Conservation (phyloP, 2,888 invertebrate species). For the Tetrapedia diversipes region DNA sequence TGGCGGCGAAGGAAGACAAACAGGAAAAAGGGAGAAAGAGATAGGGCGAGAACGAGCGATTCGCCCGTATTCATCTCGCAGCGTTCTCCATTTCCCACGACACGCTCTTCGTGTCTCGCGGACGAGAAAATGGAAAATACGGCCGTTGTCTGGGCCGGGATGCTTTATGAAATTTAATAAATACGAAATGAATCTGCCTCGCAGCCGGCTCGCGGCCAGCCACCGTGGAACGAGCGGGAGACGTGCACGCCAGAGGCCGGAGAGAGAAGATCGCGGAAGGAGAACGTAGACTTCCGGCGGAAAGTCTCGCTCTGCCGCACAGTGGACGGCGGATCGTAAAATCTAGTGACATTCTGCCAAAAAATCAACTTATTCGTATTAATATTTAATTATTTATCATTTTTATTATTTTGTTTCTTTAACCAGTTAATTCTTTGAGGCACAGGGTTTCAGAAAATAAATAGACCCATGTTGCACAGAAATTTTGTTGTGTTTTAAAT, state of each 20-base stretch:
- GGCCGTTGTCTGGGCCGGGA: constrained; percentile 71
- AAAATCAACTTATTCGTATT: too few relatives aligned
- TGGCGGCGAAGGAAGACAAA: constrained; percentile 3
- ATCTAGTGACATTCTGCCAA: too few relatives aligned
- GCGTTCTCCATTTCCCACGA: constrained; percentile 71
- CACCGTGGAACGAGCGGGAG: constrained; percentile 8
- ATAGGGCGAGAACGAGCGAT: not conserved
- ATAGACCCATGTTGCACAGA: too few relatives aligned
- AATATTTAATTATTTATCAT: too few relatives aligned
- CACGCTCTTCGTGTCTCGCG: constrained; percentile 50
- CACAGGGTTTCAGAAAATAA: too few relatives aligned
- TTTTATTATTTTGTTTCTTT: too few relatives aligned
- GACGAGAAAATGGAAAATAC: constrained; percentile 81
- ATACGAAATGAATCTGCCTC: constrained; percentile 79
- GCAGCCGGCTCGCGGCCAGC: constrained; percentile 35
- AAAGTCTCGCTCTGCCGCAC: constrained; percentile 48
- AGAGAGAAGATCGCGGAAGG: constrained; percentile 25
- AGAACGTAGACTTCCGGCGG: constrained; percentile 18
- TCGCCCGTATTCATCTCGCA: constrained; percentile 70
- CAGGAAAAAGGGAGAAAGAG: not conserved
- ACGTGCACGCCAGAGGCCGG: not conserved
- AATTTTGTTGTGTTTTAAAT: too few relatives aligned
- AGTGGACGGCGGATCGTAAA: too few relatives aligned
- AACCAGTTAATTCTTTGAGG: too few relatives aligned
- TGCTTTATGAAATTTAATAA: constrained; percentile 81